Conservation (phyloP, 2,888 invertebrate genomes). For the Bombyx huttoni region DNA sequence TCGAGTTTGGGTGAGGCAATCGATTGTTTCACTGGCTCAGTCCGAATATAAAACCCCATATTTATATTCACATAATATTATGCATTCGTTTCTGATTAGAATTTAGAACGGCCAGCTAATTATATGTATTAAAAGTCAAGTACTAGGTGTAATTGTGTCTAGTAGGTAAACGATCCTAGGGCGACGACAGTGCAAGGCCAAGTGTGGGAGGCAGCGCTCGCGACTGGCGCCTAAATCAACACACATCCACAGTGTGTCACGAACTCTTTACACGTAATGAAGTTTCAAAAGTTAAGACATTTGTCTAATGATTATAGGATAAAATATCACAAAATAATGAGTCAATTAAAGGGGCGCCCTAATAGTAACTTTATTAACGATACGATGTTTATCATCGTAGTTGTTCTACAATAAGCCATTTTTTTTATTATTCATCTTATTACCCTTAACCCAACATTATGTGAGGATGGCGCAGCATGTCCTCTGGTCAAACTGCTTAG, state of each 20-base stretch:
- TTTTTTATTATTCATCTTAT: too few relatives aligned
- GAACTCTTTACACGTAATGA: background rate
- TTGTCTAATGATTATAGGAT: background rate
- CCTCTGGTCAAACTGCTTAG: too few relatives aligned
- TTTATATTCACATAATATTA: too few relatives aligned
- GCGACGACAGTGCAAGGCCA: slow-evolving; percentile 48
- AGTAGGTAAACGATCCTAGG: slow-evolving; percentile 52
- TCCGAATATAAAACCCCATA: too few relatives aligned
- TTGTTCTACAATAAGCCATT: too few relatives aligned
- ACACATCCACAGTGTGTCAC: background rate
- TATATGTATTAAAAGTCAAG: slow-evolving; percentile 18
- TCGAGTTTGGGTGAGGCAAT: too few relatives aligned
- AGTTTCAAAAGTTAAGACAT: background rate
- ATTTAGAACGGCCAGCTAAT: slow-evolving; percentile 25
- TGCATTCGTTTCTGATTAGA: background rate
- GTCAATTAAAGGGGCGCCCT: background rate
- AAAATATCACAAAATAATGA: background rate
- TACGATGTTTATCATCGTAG: too few relatives aligned
- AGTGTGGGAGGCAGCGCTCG: slow-evolving; percentile 32
- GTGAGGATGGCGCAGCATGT: too few relatives aligned
- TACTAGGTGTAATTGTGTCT: slow-evolving; percentile 25
- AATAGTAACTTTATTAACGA: too few relatives aligned
- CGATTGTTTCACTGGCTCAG: too few relatives aligned
- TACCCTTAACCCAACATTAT: too few relatives aligned
- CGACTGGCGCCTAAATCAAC: slow-evolving; percentile 22